Conservation (phyloP, 2,113 vertebrate genomes). For the Malurus elegans region DNA sequence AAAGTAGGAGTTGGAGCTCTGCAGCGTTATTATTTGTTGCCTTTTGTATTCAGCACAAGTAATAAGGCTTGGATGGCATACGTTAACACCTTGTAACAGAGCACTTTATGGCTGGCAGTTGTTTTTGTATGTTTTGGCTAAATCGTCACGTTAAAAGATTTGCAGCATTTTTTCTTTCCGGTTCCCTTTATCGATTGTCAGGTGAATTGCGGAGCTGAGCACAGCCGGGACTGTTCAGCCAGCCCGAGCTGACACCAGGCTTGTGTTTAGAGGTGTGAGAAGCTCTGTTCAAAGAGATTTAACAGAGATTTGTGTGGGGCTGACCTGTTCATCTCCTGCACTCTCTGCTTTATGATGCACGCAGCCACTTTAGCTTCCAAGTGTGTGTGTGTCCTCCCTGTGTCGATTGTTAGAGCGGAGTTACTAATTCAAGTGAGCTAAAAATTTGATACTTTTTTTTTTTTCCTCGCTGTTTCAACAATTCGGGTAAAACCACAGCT, state of each 20-base stretch:
- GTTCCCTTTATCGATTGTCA: neutral
- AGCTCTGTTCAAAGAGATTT: neutral
- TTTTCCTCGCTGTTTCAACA: neutral
- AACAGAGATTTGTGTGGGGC: neutral
- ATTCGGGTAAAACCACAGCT: neutral
- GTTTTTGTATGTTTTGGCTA: neutral
- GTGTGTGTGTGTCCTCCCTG: neutral
- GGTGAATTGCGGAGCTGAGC: neutral
- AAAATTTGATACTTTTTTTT: neutral
- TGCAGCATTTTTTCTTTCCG: neutral
- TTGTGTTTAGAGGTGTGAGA: constrained; percentile 9
- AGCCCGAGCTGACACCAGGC: neutral
- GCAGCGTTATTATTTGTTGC: constrained; percentile 9
- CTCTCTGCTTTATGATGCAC: neutral
- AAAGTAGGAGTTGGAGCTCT: constrained; percentile 20
- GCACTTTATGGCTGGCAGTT: neutral
- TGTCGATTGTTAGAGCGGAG: neutral
- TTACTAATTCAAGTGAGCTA: neutral
- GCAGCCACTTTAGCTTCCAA: neutral
- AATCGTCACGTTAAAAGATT: neutral
- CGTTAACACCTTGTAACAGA: neutral
- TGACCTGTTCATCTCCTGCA: neutral
- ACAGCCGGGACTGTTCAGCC: neutral
- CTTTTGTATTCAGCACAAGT: constrained; percentile 7
- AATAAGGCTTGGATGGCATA: neutral